Conservation (phyloP, 2,113 vertebrate genomes). For the Neolamprologus falcicula region DNA sequence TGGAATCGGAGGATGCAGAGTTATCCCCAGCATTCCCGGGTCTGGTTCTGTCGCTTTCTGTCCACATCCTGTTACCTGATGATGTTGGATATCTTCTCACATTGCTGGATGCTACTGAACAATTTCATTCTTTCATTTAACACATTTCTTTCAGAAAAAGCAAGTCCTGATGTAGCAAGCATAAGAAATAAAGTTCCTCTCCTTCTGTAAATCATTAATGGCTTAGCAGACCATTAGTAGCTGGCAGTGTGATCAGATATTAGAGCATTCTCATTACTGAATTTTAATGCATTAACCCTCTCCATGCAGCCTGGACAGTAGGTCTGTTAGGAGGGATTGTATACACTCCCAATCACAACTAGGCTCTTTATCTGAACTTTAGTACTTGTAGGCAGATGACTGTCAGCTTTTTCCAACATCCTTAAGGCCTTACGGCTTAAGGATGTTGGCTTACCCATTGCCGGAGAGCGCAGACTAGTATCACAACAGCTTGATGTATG, state of each 20-base stretch:
- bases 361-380: not conserved
- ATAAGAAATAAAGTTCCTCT: not conserved
- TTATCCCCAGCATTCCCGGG: slow-evolving; percentile 12
- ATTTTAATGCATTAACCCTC: not conserved
- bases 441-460: not conserved
- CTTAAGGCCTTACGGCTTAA: not conserved
- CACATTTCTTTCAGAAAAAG: not conserved
- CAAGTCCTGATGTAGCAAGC: not conserved
- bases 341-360: fast-evolving
- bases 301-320: not conserved
- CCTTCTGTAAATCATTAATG: not conserved
- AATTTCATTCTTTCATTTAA: not conserved
- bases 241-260: not conserved
- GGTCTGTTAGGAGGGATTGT: not conserved
- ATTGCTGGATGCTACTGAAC: not conserved
- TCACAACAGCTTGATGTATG: not conserved
- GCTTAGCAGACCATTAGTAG: not conserved
- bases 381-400: not conserved
- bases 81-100: not conserved
- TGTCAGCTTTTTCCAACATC: not conserved
- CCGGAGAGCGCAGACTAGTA: not conserved
- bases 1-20: not conserved
- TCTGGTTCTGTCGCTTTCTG: slow-evolving; percentile 19
- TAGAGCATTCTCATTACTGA: not conserved
- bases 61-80: slow-evolving; percentile 10